Conservation (phyloP, 1,140 invertebrate species). For the Calliopsis andreniformis region DNA sequence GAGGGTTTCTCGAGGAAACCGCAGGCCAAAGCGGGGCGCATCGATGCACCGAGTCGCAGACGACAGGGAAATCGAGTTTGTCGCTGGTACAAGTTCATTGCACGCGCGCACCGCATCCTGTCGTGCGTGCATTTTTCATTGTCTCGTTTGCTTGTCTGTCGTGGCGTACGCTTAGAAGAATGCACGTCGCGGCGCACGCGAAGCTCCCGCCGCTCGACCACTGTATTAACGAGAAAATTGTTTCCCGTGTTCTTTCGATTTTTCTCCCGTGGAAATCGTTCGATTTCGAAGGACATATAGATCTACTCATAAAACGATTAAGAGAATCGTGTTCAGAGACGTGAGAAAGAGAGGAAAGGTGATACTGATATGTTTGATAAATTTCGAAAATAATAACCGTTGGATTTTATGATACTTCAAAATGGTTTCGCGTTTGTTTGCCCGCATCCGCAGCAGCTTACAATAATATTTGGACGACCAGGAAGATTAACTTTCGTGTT, state of each 20-base stretch:
- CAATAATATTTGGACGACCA: not conserved
- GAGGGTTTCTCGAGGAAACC: constrained; percentile 23
- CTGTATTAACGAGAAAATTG: constrained; percentile 69
- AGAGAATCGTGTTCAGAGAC: no score
- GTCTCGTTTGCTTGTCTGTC: constrained; percentile 55
- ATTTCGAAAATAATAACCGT: no score
- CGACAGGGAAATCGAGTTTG: constrained; percentile 37
- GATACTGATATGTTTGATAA: no score
- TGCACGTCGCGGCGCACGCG: constrained; percentile 42
- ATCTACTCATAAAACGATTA: no score
- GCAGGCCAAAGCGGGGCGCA: constrained; percentile 4
- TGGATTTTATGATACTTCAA: no score
- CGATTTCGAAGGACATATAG: not conserved
- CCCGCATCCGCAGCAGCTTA: no score
- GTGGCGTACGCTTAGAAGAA: constrained; percentile 39
- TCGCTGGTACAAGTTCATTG: constrained; percentile 59
- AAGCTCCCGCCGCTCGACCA: constrained; percentile 44
- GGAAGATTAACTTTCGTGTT: constrained; percentile 4
- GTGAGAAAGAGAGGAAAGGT: no score
- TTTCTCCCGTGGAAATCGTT: constrained; percentile 4
- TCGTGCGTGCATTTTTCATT: constrained; percentile 69
- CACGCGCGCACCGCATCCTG: constrained; percentile 47
- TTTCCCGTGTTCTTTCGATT: constrained; percentile 29
- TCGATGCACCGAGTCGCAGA: not conserved
- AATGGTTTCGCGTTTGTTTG: no score